These are phyloP conservation scores for Paracanthobrama guichenoti DNA, from an alignment of 2,113 vertebrate genomes.

Conservation along the genomic window DNA sequence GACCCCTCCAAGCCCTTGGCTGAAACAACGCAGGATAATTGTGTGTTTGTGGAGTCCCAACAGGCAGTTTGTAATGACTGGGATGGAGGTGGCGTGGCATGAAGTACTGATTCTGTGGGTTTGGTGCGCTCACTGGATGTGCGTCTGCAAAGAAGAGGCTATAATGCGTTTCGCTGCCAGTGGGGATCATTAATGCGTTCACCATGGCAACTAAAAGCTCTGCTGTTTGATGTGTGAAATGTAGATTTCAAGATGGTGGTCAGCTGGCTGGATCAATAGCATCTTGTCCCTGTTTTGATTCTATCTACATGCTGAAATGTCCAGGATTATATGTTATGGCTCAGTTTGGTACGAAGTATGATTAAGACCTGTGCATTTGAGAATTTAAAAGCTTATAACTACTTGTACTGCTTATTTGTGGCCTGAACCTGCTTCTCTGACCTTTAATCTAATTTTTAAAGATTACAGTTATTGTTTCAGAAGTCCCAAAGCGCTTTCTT, in stretches of 20 bases:
- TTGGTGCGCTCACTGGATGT: background rate
- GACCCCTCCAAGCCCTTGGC: conserved; percentile 40
- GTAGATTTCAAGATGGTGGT: conserved; percentile 25
- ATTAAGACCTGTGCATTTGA: background rate
- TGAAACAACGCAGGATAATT: conserved; percentile 48
- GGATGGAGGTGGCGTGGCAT: background rate
- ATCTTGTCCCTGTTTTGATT: background rate
- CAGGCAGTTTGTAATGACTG: conserved; percentile 27
- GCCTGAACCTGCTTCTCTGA: background rate
- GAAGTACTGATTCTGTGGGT: background rate
- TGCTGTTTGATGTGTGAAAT: conserved; percentile 12
- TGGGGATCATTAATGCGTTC: conserved; percentile 12
- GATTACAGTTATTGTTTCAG: background rate
- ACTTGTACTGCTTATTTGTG: background rate
- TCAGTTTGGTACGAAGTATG: background rate
- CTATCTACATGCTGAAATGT: background rate
- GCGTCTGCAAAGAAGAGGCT: background rate
- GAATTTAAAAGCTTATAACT: background rate
- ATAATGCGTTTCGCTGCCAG: background rate
- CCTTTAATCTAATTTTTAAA: background rate
- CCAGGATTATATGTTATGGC: background rate
- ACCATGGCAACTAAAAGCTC: conserved; percentile 34
- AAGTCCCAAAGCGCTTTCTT: background rate
- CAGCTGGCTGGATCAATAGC: background rate
- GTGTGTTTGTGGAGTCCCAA: conserved; percentile 49